phyloP scores from a whole-genome alignment of 2,888 invertebrate genomes.

The Pantelozetes paolii region DNA sequence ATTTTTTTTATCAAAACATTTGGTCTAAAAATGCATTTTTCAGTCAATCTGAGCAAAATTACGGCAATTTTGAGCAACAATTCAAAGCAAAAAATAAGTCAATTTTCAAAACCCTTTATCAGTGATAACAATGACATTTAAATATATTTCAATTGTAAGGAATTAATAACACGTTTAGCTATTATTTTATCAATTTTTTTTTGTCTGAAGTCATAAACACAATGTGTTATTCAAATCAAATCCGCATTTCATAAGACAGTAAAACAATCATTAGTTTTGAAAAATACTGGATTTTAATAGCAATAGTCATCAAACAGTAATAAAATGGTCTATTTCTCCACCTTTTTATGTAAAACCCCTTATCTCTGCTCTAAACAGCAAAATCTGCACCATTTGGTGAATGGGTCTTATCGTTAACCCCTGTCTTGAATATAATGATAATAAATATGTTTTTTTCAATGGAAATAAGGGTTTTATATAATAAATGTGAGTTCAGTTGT shows the following conservation, averaged over 20 bases:
- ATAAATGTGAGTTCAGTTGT: too few relatives aligned
- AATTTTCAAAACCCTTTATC: too few relatives aligned
- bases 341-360: background rate
- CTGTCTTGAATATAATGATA: background rate
- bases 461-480: background rate
- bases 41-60: too few relatives aligned
- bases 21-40: too few relatives aligned
- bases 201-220: background rate
- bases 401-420: slow-evolving; percentile 8
- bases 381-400: background rate
- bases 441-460: background rate
- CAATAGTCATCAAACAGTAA: background rate
- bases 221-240: background rate
- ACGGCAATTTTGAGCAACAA: too few relatives aligned
- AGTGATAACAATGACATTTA: too few relatives aligned
- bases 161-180: slow-evolving; percentile 31
- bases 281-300: background rate
- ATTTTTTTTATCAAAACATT: too few relatives aligned
- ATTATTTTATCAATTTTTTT: background rate
- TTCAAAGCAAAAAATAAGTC: too few relatives aligned
- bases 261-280: slow-evolving; percentile 12
- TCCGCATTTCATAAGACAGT: slow-evolving; percentile 25
- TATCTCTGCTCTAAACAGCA: background rate
- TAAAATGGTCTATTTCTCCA: slow-evolving; percentile 1
- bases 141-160: background rate